These are phyloP conservation scores for Anseranas semipalmata DNA, from an alignment of 2,113 vertebrate genomes.

Conservation along the genomic window DNA sequence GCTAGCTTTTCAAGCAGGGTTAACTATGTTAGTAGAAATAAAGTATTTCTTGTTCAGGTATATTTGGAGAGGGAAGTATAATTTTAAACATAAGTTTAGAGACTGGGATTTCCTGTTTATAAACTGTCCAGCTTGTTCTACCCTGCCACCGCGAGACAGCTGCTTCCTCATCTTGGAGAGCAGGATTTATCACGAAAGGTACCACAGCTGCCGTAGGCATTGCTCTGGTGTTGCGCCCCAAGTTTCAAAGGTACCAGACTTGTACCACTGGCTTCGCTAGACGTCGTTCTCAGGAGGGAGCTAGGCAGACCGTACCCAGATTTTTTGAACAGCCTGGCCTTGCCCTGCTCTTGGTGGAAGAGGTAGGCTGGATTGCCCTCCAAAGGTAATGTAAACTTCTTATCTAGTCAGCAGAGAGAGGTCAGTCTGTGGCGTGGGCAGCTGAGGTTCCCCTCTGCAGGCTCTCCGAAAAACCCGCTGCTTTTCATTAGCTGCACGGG, in stretches of 20 bases:
- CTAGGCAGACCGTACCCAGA: neutral
- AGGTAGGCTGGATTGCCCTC: neutral
- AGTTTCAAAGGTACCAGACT: neutral
- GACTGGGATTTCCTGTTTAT: constrained; percentile 16
- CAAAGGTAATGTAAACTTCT: neutral
- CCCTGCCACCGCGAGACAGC: neutral
- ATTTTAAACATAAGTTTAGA: neutral
- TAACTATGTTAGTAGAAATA: neutral
- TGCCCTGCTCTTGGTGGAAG: neutral
- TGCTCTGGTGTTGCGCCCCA: rapidly evolving
- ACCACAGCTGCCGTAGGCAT: rapidly evolving
- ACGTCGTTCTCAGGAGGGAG: neutral
- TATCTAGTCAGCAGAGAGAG: neutral
- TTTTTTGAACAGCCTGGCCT: neutral
- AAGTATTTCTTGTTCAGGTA: neutral
- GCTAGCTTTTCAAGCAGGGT: neutral
- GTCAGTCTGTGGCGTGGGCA: neutral
- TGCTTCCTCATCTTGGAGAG: neutral
- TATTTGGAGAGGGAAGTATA: neutral
- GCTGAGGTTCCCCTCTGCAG: neutral
- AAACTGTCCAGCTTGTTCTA: neutral
- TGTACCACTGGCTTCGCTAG: rapidly evolving
- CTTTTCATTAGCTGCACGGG: neutral
- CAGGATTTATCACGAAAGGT: neutral
- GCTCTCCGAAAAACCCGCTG: neutral